A percentile compares a stretch with the other conserved stretches of the same genome.
phyloP scores from a whole-genome alignment of 2,797 vertebrate genomes.

The Clarias platycephalus region DNA sequence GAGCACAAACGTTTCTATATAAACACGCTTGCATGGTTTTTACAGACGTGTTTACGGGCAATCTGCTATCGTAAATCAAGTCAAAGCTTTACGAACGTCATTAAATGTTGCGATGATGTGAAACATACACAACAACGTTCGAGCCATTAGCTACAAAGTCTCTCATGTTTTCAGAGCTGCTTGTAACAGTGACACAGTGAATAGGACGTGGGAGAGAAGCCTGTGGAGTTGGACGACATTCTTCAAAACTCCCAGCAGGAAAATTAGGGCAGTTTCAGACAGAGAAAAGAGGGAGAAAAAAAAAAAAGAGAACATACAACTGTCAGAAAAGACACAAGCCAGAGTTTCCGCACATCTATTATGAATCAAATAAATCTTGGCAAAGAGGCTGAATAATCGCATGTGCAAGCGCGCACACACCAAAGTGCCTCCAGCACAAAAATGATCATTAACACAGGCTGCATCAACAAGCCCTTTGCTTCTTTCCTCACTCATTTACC shows the following conservation, averaged over 20 bases:
- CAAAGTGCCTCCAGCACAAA: slow-evolving; percentile 57
- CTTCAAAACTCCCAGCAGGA: slow-evolving; percentile 30
- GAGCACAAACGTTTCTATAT: background rate
- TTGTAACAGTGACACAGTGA: slow-evolving; percentile 37
- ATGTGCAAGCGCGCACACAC: slow-evolving; percentile 13
- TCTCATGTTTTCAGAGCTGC: slow-evolving; percentile 26
- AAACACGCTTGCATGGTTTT: background rate
- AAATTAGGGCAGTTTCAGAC: slow-evolving; percentile 47
- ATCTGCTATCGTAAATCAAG: background rate
- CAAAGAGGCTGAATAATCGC: slow-evolving; percentile 62
- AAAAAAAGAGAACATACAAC: slow-evolving; percentile 58
- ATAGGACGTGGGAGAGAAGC: slow-evolving; percentile 25
- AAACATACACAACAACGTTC: slow-evolving; percentile 3
- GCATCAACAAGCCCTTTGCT: slow-evolving; percentile 67
- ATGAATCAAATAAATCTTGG: slow-evolving; percentile 76
- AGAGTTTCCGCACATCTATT: slow-evolving; percentile 78
- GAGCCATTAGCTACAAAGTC: slow-evolving; percentile 13
- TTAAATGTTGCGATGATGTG: slow-evolving; percentile 6
- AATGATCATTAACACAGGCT: slow-evolving; percentile 71
- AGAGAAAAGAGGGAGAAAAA: slow-evolving; percentile 5
- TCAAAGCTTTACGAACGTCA: background rate
- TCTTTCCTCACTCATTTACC: slow-evolving; percentile 70
- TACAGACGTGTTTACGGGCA: background rate
- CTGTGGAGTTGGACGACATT: slow-evolving; percentile 32
- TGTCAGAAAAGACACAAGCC: slow-evolving; percentile 75